These are phyloP conservation scores for Agrochola circellaris DNA, from an alignment of 2,888 invertebrate species.

Conservation along the genomic window DNA sequence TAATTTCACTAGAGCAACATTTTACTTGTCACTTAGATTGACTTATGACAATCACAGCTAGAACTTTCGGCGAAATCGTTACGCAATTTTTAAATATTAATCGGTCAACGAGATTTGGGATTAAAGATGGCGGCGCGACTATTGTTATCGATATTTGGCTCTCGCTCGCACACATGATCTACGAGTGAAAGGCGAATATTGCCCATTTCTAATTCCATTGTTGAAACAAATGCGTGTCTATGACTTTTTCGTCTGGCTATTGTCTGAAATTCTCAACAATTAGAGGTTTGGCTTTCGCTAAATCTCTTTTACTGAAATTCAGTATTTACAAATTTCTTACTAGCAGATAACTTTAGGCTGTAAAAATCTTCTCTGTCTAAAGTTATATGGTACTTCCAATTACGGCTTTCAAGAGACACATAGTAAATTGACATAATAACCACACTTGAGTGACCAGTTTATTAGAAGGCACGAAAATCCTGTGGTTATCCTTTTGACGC, in stretches of 20 bases:
- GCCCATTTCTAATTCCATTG: conserved; percentile 31
- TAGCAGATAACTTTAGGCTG: neutral
- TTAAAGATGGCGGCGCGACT: conserved; percentile 30
- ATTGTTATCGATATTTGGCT: conserved; percentile 34
- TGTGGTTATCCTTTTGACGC: neutral
- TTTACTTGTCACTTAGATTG: conserved; percentile 35
- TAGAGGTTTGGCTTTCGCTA: conserved; percentile 1
- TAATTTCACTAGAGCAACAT: conserved; percentile 16
- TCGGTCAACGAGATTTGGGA: conserved; percentile 26
- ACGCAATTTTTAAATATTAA: conserved; percentile 25
- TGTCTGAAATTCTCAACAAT: neutral
- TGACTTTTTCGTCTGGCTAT: neutral
- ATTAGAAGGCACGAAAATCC: neutral
- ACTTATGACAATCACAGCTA: conserved; percentile 17
- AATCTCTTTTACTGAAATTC: neutral
- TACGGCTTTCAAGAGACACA: neutral
- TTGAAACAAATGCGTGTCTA: conserved; percentile 10
- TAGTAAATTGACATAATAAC: neutral
- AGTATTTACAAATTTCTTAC: neutral
- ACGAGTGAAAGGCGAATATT: conserved; percentile 39
- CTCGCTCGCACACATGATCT: conserved; percentile 11
- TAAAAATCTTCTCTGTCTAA: neutral
- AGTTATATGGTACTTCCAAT: neutral
- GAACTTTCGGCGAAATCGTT: conserved; percentile 43
- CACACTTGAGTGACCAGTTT: neutral